Conservation (phyloP, 2,113 vertebrate genomes). For the Cacatua alba region DNA sequence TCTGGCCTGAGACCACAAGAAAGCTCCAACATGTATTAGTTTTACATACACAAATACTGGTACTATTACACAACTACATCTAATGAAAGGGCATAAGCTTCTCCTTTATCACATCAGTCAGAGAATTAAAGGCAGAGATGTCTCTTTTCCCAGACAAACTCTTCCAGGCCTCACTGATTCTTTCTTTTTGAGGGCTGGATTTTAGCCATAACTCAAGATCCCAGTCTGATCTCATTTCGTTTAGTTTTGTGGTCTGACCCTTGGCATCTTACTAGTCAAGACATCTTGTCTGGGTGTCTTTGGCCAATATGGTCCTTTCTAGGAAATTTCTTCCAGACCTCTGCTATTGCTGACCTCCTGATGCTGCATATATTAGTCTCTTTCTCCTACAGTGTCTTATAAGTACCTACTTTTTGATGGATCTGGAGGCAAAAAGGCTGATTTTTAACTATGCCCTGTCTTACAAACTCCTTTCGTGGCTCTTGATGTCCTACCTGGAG, state of each 20-base stretch:
- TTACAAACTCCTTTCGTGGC: background rate
- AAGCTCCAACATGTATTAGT: background rate
- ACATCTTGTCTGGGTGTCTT: background rate
- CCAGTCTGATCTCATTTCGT: background rate
- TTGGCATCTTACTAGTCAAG: background rate
- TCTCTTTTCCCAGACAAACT: background rate
- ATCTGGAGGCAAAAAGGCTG: background rate
- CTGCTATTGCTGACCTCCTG: background rate
- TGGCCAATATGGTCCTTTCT: background rate
- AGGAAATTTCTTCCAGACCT: background rate
- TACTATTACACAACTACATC: background rate
- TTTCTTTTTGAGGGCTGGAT: background rate
- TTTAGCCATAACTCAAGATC: background rate
- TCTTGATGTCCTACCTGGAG: background rate
- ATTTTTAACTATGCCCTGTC: background rate
- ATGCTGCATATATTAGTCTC: background rate
- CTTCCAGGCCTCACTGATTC: background rate
- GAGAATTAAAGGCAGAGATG: background rate
- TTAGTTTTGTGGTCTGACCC: background rate
- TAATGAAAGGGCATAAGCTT: background rate
- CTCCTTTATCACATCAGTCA: background rate
- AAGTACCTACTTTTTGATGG: background rate
- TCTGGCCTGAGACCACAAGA: background rate
- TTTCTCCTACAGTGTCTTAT: background rate
- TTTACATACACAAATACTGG: background rate